A percentile compares a stretch with the other conserved stretches of the same genome.
These are phyloP conservation scores for pig (Sus scrofa) DNA, from an alignment of 2,113 vertebrate genomes.

Conservation along the genomic window DNA sequence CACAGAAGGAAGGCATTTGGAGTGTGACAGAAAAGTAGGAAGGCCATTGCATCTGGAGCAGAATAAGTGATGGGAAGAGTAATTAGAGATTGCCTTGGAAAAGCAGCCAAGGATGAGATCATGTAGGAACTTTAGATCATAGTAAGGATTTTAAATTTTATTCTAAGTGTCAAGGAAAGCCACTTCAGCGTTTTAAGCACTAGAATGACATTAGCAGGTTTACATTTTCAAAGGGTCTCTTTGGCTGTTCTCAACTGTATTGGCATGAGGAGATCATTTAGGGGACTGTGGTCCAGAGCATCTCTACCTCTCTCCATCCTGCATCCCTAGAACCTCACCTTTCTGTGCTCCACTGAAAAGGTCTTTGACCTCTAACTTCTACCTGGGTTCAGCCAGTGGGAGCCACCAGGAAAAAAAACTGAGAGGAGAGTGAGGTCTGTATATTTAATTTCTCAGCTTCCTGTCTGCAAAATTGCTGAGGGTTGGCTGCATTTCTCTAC, in stretches of 20 bases:
- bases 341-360: background rate
- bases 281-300: background rate
- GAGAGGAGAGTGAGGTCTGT: background rate
- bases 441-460: background rate
- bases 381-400: background rate
- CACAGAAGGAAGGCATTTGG: background rate
- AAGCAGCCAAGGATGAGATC: constrained; percentile 71
- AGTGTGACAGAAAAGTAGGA: background rate
- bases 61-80: constrained; percentile 26
- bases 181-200: constrained; percentile 53
- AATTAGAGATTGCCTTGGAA: constrained; percentile 63
- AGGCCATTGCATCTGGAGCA: background rate
- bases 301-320: background rate
- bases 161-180: constrained; percentile 56
- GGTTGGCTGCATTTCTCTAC: background rate
- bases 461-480: background rate
- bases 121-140: constrained; percentile 45
- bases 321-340: background rate
- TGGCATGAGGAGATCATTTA: background rate
- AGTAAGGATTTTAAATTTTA: constrained; percentile 61
- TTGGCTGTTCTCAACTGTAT: background rate
- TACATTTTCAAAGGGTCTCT: constrained; percentile 28
- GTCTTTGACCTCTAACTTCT: background rate
- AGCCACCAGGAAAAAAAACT: background rate
- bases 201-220: constrained; percentile 16